Conservation (phyloP, 2,797 vertebrate genomes). For the Emys orbicularis region DNA sequence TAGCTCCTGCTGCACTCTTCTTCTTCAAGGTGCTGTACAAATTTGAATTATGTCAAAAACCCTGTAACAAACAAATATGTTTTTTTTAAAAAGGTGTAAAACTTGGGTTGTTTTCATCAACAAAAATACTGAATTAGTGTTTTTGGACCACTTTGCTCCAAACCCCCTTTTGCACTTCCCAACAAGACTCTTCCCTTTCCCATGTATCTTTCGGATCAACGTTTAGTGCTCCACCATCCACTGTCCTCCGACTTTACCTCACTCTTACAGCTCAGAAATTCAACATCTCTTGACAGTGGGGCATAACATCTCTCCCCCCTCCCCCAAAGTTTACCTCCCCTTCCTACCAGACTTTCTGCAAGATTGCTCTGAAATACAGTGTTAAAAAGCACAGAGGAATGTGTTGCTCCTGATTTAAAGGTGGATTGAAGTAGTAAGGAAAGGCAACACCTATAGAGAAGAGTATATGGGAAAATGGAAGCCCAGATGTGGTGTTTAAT, state of each 20-base stretch:
- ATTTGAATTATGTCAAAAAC: not conserved
- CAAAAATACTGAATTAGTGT: not conserved
- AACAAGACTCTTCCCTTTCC: not conserved
- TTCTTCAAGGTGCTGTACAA: not conserved
- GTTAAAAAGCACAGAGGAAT: not conserved
- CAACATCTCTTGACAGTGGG: not conserved
- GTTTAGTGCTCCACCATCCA: not conserved
- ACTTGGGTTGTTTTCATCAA: not conserved
- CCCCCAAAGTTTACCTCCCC: not conserved
- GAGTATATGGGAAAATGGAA: not conserved
- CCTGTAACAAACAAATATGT: not conserved
- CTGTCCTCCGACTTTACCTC: not conserved
- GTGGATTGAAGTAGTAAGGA: not conserved
- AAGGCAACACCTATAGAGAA: not conserved
- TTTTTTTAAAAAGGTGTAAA: not conserved
- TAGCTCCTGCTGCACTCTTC: not conserved
- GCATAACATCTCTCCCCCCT: not conserved
- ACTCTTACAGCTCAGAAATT: not conserved
- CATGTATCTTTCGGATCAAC: fast-evolving
- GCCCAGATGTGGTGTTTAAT: not conserved
- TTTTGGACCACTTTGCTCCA: not conserved
- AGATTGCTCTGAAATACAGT: not conserved
- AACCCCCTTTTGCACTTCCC: not conserved
- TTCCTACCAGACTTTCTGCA: not conserved
- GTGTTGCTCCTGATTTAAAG: not conserved